phyloP scores from a whole-genome alignment of 1,140 invertebrate species.

The Bactericera cockerelli region DNA sequence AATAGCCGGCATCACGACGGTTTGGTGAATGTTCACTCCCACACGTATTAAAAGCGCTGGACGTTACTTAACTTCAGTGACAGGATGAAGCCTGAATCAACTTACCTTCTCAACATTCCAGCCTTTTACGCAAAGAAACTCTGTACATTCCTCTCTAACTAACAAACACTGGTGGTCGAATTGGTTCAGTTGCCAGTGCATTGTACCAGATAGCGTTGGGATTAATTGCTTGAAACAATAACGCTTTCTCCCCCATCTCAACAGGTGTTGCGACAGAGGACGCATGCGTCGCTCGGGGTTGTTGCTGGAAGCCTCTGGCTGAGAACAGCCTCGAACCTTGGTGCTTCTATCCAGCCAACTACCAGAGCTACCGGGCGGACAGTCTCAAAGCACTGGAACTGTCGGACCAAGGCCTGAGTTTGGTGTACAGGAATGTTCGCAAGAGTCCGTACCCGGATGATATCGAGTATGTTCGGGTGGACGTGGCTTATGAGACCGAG shows the following conservation, averaged over 20 bases:
- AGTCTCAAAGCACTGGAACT: constrained; percentile 38
- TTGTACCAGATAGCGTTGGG: not conserved
- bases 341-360: constrained; percentile 55
- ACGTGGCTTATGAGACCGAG: constrained; percentile 43
- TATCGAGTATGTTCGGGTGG: constrained; percentile 39
- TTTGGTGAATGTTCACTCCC: too few relatives aligned
- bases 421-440: constrained; percentile 35
- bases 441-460: constrained; percentile 49
- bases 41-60: too few relatives aligned
- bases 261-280: constrained; percentile 36
- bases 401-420: constrained; percentile 38
- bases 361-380: constrained; percentile 42
- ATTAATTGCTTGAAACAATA: not conserved
- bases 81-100: too few relatives aligned
- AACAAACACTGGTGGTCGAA: not conserved
- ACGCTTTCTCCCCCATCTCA: not conserved
- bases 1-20: too few relatives aligned
- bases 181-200: not conserved
- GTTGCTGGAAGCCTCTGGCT: constrained; percentile 40
- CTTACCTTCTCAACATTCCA: not conserved
- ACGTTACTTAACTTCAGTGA: too few relatives aligned
- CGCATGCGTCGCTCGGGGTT: constrained; percentile 48
- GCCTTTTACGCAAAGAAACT: not conserved
- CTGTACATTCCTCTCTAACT: not conserved
- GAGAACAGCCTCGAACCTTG: constrained; percentile 22